phyloP scores from a whole-genome alignment of 2,797 vertebrate species.

The Enteromius treurensis region DNA sequence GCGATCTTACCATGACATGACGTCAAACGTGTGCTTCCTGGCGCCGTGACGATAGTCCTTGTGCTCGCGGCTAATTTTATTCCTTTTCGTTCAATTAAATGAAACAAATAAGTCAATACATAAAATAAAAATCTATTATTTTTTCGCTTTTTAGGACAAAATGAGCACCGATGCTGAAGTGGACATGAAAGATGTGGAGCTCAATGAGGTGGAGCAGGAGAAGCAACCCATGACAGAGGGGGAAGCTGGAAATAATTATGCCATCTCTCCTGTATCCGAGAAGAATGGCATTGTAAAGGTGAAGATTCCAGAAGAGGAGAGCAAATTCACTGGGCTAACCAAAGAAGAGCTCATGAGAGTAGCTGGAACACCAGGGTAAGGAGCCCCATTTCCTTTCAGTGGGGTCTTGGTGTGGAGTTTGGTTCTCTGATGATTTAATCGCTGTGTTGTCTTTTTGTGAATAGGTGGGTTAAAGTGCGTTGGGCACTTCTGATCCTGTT shows the following conservation, averaged over 20 bases:
- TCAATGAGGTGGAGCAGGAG: slow-evolving; percentile 85
- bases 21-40: background rate
- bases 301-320: slow-evolving; percentile 79
- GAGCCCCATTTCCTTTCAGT: background rate
- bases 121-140: too few species aligned
- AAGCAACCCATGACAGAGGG: slow-evolving; percentile 81
- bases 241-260: slow-evolving; percentile 56
- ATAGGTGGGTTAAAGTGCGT: slow-evolving; percentile 84
- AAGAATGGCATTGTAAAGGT: slow-evolving; percentile 85
- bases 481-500: slow-evolving; percentile 86
- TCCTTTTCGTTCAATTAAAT: background rate
- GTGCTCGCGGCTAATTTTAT: background rate
- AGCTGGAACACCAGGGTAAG: slow-evolving; percentile 82
- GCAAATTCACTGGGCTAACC: slow-evolving; percentile 86
- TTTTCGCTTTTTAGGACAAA: background rate
- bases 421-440: background rate
- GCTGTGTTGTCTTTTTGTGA: background rate
- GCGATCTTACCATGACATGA: background rate
- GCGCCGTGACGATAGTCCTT: background rate
- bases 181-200: slow-evolving; percentile 86
- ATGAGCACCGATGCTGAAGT: slow-evolving; percentile 75
- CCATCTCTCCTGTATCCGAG: slow-evolving; percentile 64
- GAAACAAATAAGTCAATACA: too few species aligned
- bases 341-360: slow-evolving; percentile 89
- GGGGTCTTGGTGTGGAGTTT: background rate